Base-by-base conservation (phyloP, 2,888 invertebrate species). In the Archips xylosteana region DNA sequence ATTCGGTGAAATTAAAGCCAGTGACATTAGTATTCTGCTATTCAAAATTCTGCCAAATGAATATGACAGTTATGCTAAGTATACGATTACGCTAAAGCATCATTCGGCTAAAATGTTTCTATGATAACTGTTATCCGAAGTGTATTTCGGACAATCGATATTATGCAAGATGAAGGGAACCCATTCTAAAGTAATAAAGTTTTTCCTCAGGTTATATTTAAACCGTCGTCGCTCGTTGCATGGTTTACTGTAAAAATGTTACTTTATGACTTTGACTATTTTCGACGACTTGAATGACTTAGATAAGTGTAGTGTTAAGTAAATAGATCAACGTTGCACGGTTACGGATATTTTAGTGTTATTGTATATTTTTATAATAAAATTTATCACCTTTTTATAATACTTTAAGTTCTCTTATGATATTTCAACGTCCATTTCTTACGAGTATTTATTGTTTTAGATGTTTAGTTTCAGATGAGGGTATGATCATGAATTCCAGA, bases 301-400 rank as follows among this genome's bases (percentile, higher is more conserved):
- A 65, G 9, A 15, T 73, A 73, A 60, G 60, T 63, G 45, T 71
- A 71, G 77, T 83, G 84, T 84, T 84, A 85, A 85, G 84, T 87
- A 87, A 85, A 85, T 86, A 88, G 85, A 87, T 88, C 83, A 87
- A 87, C 87, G 89, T 90, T 90, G 89, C 90, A 89, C 85, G 82
- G 88, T 91, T 91, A 85, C 87, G 85, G 81, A 90, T 89, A 89
- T 91, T 86, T 91, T 90, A 91, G 90, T 86, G 88, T 91, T 92
- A 91, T 88, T 89, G 90, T 87, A 90, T 92, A 92, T 92, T 92
- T 91, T 92, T 92, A 89, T 90, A 90, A 87, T 82, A 80, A 88
- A 89, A 88, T 85, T 83, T 83, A 81, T 87, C 85, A 78, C 72
- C 80, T 74, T 76, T 85, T 83, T 84, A 82, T 86, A 86, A 85